Percentiles rank a stretch among this genome's conserved stretches.
These are phyloP conservation scores for Nephila pilipes DNA, from an alignment of 1,140 invertebrate species.

Conservation along the genomic window DNA sequence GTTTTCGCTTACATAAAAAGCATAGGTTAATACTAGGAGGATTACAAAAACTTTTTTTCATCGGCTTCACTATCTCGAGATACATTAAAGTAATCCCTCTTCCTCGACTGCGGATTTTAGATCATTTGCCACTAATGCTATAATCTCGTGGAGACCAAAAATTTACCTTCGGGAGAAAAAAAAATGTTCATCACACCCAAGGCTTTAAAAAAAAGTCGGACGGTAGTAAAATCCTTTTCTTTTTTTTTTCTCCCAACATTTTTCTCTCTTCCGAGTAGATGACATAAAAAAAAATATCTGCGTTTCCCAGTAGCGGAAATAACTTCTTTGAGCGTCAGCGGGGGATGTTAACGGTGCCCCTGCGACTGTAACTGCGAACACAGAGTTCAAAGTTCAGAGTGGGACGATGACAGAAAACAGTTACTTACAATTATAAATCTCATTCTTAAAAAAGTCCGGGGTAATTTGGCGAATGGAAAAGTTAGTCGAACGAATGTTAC, in stretches of 20 bases:
- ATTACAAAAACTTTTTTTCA: neutral
- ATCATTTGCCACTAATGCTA: constrained; percentile 14
- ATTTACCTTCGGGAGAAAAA: neutral
- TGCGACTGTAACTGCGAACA: constrained; percentile 15
- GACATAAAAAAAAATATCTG: neutral
- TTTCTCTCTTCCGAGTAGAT: neutral
- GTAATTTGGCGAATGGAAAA: constrained; percentile 31
- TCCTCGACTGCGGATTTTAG: neutral
- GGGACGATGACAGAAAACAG: constrained; percentile 49
- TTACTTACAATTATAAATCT: constrained; percentile 59
- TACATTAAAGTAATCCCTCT: constrained; percentile 9
- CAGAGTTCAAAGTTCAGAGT: constrained; percentile 28
- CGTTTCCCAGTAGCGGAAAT: constrained; percentile 5
- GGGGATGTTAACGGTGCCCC: constrained; percentile 14
- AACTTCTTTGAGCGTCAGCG: neutral
- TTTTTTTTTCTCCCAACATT: neutral
- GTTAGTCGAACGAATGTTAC: neutral
- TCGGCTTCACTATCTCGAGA: neutral
- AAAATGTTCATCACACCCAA: neutral
- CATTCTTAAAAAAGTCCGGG: neutral
- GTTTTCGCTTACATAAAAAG: too few species aligned
- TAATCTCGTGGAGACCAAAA: neutral
- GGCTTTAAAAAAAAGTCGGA: neutral
- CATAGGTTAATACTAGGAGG: neutral
- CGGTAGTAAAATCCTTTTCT: neutral